Percentiles rank a stretch among this genome's conserved stretches.
Conservation (phyloP, 1,140 invertebrate genomes). For the Hypsibius dujardini region DNA sequence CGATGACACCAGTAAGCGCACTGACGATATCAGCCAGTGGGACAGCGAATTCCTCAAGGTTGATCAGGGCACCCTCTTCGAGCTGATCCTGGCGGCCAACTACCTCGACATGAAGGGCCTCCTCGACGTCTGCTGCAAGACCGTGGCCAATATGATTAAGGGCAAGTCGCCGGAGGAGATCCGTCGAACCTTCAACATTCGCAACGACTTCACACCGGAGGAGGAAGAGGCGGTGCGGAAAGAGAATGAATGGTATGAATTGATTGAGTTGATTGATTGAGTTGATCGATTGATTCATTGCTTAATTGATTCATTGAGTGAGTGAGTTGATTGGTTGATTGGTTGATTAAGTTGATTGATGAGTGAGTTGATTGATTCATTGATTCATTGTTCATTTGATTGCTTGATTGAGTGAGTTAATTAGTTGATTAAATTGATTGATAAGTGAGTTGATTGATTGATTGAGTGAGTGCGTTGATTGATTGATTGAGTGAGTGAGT, state of each 20-base stretch:
- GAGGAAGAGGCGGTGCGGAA: slow-evolving; percentile 85
- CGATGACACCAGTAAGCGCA: slow-evolving; percentile 92
- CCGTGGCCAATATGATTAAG: slow-evolving; percentile 97
- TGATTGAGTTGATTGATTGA: too few relatives aligned
- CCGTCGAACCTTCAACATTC: slow-evolving; percentile 96
- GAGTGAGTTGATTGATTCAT: too few relatives aligned
- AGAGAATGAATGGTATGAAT: slow-evolving; percentile 95
- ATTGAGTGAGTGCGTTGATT: too few relatives aligned
- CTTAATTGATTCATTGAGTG: too few relatives aligned
- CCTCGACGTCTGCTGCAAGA: slow-evolving; percentile 93
- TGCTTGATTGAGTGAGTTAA: too few relatives aligned
- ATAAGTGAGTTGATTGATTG: too few relatives aligned
- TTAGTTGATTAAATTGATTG: too few relatives aligned
- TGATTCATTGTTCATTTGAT: too few relatives aligned
- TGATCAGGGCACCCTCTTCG: slow-evolving; percentile 90
- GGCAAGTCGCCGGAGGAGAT: slow-evolving; percentile 96
- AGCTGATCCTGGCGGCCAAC: slow-evolving; percentile 84
- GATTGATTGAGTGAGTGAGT: too few relatives aligned
- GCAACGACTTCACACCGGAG: slow-evolving; percentile 89
- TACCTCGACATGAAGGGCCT: slow-evolving; percentile 94
- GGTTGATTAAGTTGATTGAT: too few relatives aligned
- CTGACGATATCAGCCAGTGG: slow-evolving; percentile 96
- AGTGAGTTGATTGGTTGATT: too few relatives aligned
- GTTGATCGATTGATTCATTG: too few relatives aligned
- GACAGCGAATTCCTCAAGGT: slow-evolving; percentile 93